phyloP scores from a whole-genome alignment of 92 coral and sea anemone species.

The Heteractis magnifica region DNA sequence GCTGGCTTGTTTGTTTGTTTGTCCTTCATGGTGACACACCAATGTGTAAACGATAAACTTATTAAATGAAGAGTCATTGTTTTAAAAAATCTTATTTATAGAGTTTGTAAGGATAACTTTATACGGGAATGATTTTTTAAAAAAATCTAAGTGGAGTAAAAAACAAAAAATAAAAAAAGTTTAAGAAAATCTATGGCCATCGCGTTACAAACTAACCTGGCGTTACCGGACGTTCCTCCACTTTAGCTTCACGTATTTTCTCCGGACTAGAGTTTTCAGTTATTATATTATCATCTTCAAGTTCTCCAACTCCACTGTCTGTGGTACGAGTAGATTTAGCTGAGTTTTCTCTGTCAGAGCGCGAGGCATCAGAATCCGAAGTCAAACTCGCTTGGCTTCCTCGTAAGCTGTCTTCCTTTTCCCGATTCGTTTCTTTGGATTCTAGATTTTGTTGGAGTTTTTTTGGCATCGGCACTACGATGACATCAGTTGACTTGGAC shows the following conservation, averaged over 20 bases:
- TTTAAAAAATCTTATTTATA: neutral
- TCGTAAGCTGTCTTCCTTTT: constrained; percentile 69
- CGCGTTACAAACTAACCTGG: constrained; percentile 64
- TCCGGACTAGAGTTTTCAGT: constrained; percentile 67
- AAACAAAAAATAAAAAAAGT: neutral
- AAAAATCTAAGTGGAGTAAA: no score
- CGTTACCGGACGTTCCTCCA: constrained; percentile 75
- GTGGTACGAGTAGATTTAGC: constrained; percentile 92
- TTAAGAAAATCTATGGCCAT: no score
- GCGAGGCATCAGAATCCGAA: constrained; percentile 55
- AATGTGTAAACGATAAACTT: neutral
- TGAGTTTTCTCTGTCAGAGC: constrained; percentile 82
- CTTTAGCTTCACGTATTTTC: constrained; percentile 40
- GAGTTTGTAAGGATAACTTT: neutral
- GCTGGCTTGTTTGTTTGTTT: neutral
- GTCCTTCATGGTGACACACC: neutral
- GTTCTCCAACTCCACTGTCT: constrained; percentile 95
- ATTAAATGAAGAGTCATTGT: neutral
- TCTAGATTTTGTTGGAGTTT: constrained; percentile 37
- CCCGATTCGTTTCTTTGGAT: constrained; percentile 33
- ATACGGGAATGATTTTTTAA: no score
- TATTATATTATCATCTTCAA: constrained; percentile 67
- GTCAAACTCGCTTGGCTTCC: constrained; percentile 71
- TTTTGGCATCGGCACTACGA: constrained; percentile 66
- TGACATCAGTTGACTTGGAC: constrained; percentile 60